Conservation (phyloP, 2,797 vertebrate genomes). For the Intellagama lesueurii region DNA sequence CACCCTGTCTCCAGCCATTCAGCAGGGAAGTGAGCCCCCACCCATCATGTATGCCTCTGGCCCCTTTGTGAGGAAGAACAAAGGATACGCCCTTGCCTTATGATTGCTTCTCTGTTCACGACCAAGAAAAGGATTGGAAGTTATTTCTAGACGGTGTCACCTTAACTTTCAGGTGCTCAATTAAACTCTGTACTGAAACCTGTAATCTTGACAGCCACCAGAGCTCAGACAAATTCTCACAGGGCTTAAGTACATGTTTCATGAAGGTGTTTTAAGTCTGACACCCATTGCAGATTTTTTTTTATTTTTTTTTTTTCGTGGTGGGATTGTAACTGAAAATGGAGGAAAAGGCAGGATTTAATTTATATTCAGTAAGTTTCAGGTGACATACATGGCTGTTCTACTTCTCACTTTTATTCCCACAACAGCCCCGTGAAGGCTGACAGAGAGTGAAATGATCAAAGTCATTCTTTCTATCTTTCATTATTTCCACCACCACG, state of each 20-base stretch:
- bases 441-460: too few relatives aligned
- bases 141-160: conserved; percentile 21
- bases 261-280: background rate
- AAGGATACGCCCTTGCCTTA: conserved; percentile 8
- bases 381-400: background rate
- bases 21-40: background rate
- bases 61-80: background rate
- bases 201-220: conserved; percentile 14
- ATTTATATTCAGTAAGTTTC: background rate
- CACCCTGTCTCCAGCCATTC: background rate
- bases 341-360: background rate
- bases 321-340: background rate
- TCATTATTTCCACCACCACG: too few relatives aligned
- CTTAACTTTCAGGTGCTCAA: conserved; percentile 12
- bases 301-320: background rate
- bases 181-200: conserved; percentile 11
- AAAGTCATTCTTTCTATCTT: too few relatives aligned
- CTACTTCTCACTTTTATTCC: background rate
- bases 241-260: background rate
- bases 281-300: too few relatives aligned
- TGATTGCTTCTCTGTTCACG: background rate
- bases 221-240: background rate
- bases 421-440: background rate
- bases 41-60: background rate
- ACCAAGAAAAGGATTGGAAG: background rate